Conservation (phyloP, 2,888 invertebrate genomes). For the Eremobia ochroleuca region DNA sequence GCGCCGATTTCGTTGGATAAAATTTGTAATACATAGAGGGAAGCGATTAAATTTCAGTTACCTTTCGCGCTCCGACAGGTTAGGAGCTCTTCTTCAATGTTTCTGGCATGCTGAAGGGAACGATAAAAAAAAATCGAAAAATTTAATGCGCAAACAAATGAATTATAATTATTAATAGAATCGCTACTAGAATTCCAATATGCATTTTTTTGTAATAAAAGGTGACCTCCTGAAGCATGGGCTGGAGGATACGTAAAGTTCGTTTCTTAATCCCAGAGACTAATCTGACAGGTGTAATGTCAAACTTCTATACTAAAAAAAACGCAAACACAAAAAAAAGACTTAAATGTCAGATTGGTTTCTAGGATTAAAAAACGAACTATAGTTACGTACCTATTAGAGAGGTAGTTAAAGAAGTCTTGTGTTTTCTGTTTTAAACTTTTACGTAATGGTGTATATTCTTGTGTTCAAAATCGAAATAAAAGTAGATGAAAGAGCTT, state of each 20-base stretch:
- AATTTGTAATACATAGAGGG: constrained; percentile 51
- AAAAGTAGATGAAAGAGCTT: constrained; percentile 13
- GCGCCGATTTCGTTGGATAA: constrained; percentile 59
- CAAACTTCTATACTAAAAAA: no score
- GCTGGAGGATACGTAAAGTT: neutral
- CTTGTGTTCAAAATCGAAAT: neutral
- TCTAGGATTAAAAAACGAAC: no score
- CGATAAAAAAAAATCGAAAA: neutral
- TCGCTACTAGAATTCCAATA: neutral
- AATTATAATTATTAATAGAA: neutral
- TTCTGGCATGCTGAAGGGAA: neutral
- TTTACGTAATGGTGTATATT: neutral
- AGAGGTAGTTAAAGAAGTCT: no score
- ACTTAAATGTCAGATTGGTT: no score
- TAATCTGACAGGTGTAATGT: no score
- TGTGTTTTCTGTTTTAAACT: neutral
- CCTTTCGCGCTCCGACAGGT: constrained; percentile 21
- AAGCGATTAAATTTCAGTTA: constrained; percentile 58
- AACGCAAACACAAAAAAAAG: no score
- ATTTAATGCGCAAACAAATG: neutral
- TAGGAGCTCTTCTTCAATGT: neutral
- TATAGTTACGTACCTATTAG: no score
- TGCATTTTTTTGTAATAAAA: neutral
- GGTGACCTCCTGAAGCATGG: neutral
- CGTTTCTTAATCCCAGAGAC: no score